phyloP scores from a whole-genome alignment of 2,113 vertebrate species.

The human region GRCh38 chr2:106932001-106932500 shows the following conservation, averaged over 20 bases:
- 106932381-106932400: background rate
- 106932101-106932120: background rate
- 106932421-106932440: background rate
- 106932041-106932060: background rate
- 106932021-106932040: constrained; percentile 41
- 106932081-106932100: constrained; percentile 22
- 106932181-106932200: background rate
- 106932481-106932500: background rate
- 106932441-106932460: background rate
- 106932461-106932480: background rate
- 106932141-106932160: background rate
- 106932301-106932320: background rate
- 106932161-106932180: background rate
- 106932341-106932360: background rate
- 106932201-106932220: background rate
- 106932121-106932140: background rate
- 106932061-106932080: background rate
- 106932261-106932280: background rate
- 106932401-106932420: background rate
- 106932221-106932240: background rate
- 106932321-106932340: background rate
- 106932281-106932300: background rate
- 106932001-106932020: background rate
- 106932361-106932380: background rate
- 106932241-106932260: background rate